Conservation (phyloP, 2,888 invertebrate genomes). For the Eupithecia insigniata region DNA sequence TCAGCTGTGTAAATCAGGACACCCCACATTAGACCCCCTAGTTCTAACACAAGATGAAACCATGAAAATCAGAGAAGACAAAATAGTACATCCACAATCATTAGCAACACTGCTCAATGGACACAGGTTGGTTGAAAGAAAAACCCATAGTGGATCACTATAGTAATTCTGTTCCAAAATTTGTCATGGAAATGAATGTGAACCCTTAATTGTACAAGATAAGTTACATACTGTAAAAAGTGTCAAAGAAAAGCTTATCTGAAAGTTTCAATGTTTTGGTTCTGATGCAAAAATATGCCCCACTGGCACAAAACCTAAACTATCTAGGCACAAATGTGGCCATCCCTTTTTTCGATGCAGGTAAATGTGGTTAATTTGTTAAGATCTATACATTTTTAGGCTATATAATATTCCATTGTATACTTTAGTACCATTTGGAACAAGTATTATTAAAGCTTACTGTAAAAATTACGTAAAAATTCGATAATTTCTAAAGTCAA, state of each 20-base stretch:
- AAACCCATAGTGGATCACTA: neutral
- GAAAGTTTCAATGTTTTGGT: neutral
- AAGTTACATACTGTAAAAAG: neutral
- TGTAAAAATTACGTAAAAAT: neutral
- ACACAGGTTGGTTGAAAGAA: slow-evolving; percentile 87
- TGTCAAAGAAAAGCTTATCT: neutral
- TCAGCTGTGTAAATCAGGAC: slow-evolving; percentile 92
- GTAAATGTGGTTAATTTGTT: too few relatives aligned
- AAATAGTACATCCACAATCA: slow-evolving; percentile 90
- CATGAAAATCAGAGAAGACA: slow-evolving; percentile 91
- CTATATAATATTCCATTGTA: too few relatives aligned
- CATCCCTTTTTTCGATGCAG: too few relatives aligned
- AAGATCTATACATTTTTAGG: too few relatives aligned
- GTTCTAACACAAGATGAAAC: slow-evolving; percentile 90
- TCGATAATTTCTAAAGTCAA: neutral
- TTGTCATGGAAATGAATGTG: neutral
- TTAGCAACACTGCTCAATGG: slow-evolving; percentile 93
- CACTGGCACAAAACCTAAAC: too few relatives aligned
- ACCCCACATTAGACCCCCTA: slow-evolving; percentile 94
- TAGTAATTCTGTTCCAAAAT: neutral
- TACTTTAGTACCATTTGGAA: too few relatives aligned
- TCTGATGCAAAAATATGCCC: too few relatives aligned
- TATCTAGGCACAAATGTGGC: too few relatives aligned
- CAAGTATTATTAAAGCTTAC: too few relatives aligned
- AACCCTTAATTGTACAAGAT: neutral